Base-by-base conservation (phyloP, 2,797 vertebrate genomes). In the Salmo trutta region DNA sequence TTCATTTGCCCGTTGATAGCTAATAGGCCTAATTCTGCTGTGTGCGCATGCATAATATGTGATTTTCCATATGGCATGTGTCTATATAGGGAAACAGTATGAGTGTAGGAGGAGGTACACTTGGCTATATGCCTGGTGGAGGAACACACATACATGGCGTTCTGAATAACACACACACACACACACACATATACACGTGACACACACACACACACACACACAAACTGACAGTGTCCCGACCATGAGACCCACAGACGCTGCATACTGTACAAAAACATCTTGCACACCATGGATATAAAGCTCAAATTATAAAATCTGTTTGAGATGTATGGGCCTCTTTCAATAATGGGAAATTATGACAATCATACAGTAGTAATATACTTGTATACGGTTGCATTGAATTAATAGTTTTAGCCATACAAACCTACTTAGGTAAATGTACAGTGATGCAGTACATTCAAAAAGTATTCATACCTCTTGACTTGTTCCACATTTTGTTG, bases 31-130 rank as follows among this genome's bases (percentile, higher is more conserved):
- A 14, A 3, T 3, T 47, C 41, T 47, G 41, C 41, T 3, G 2
- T 47, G 41, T 47, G 2, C 1, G 10, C 5, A 59, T 59, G 56
- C 56, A 59, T 21, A 21, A 47, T 47, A 47, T 41, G 68, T 84
- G 87, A 31, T 59, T 19, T 21, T 21, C 16, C 56, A n/a, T 59
- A 8, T 1, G 16, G 5, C 17, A n/a, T 2, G 33, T 70, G 68
- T 41, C 41, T 19, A 8, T 31, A 36, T 33, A 82, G 81, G 52
- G 84, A 92, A 90, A 62, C 90, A 93, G 93, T 90, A 90, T 88
- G 90, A 80, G 81, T 86, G 92, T 92, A 84, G 92, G 91, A 36
- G 36, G 36, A 79, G 81, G 82, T 82, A 80, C 89, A 89, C 86
- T 85, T 85, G 86, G 17, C 85, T 83, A 81, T 79, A 51, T 0